Evolutionary conservation across 2,113 vertebrate species (phyloP), one percentile per base, ranked within the genome.

Genomic region (Phoenicopterus ruber): DNA sequence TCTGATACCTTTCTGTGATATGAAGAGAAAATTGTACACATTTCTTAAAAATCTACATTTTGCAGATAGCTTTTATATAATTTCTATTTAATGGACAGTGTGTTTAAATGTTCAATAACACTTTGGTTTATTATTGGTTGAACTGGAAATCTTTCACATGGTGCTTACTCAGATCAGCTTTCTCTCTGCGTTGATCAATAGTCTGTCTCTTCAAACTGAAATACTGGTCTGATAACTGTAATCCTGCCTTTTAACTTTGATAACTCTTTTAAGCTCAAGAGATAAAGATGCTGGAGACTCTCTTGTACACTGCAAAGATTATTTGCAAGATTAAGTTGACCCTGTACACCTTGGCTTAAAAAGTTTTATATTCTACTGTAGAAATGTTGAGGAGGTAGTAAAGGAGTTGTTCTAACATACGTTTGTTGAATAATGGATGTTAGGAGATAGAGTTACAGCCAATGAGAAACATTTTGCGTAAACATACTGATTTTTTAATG

Each of bases 261-360:
- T 93, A 96, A 94, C 69, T 93, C 54, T 46, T 92, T 81, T 74
- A 82, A 92, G 31, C 52, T 77, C 32, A 76, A 77, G 70, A 94
- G 90, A 84, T 95, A 92, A 96, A 73, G 78, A 46, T 84, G 44
- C 80, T 96, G 85, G 57, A 93, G 49, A 84, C 92, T 78, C 76
- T 92, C 93, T 82, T 76, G 65, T 90, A 90, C 67, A 36, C 92
- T 85, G 85, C 91, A 90, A 94, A 97, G 94, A 96, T 97, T 95
- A 95, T 96, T 93, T 94, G 83, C 93, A 97, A 93, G 94, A 97
- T 97, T 96, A 97, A 84, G 59, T 94, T 97, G 88, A 88, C 76
- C 79, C 71, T 67, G 38, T 91, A 95, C 80, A 94, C 95, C 79
- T 96, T 76, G 72, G 10, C 58, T 94, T 92, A 80, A 66, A 79